These are phyloP conservation scores for Silurus meridionalis DNA, from an alignment of 2,113 vertebrate species.

Conservation along the genomic window DNA sequence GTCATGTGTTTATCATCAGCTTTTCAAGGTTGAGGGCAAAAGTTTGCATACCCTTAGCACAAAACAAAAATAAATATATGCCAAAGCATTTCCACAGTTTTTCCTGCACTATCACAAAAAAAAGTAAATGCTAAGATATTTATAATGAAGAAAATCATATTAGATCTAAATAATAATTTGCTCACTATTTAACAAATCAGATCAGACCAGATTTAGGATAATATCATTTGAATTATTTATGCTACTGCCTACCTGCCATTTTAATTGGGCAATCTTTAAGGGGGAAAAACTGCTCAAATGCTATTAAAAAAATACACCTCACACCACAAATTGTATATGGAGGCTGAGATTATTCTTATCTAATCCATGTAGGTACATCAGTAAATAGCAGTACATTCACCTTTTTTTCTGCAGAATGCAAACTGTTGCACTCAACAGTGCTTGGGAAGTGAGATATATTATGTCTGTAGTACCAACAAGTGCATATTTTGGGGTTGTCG, in stretches of 20 bases:
- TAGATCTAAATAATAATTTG: neutral
- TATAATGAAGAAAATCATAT: neutral
- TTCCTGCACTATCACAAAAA: neutral
- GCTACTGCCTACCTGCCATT: neutral
- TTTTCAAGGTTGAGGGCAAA: neutral
- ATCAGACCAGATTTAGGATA: neutral
- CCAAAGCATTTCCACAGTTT: neutral
- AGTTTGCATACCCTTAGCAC: neutral
- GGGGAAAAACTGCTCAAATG: neutral
- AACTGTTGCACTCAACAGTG: slow-evolving; percentile 37
- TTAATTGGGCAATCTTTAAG: neutral
- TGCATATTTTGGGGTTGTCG: slow-evolving; percentile 49
- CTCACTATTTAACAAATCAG: neutral
- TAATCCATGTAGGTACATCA: neutral
- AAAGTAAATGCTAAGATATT: neutral
- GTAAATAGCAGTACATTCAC: neutral
- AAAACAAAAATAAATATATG: neutral
- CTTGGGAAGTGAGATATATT: slow-evolving; percentile 49
- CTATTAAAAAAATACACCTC: neutral
- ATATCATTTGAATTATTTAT: neutral
- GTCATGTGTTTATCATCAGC: neutral
- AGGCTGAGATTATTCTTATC: neutral
- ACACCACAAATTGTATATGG: neutral
- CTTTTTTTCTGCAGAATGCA: neutral
- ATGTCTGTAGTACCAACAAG: slow-evolving; percentile 42